Evolutionary conservation across 23 tunicate genomes (phyloP).

Genomic region (Trididemnum clinides): DNA sequence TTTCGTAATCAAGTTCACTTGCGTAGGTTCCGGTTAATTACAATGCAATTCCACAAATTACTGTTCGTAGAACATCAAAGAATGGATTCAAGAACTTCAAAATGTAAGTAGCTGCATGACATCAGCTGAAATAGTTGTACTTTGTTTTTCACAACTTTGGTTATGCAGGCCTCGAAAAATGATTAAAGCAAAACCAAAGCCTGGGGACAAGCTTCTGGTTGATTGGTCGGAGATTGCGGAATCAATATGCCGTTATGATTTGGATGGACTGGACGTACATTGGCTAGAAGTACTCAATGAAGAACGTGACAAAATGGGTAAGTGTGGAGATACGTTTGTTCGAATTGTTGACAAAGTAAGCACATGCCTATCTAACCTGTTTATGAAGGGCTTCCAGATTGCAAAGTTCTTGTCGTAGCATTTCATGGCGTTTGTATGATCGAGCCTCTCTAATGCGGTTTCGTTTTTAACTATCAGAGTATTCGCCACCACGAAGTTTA

Average conservation of each 20-base stretch:
- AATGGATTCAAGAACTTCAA: slow-evolving; percentile 50
- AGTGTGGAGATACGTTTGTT: too few relatives aligned
- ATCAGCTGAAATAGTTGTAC: not conserved
- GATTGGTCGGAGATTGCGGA: slow-evolving; percentile 66
- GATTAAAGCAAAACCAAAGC: slow-evolving; percentile 60
- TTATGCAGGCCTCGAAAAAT: slow-evolving; percentile 77
- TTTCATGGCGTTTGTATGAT: too few relatives aligned
- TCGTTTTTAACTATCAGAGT: too few relatives aligned
- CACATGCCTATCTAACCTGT: too few relatives aligned
- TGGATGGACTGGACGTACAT: slow-evolving; percentile 81
- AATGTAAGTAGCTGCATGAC: slow-evolving; percentile 38
- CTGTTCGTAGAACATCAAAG: slow-evolving; percentile 9
- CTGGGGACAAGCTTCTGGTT: slow-evolving; percentile 57
- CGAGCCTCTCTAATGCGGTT: too few relatives aligned
- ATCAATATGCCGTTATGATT: slow-evolving; percentile 77
- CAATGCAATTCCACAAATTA: slow-evolving; percentile 15
- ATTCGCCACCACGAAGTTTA: too few relatives aligned
- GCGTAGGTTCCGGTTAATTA: slow-evolving; percentile 71
- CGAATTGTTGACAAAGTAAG: too few relatives aligned
- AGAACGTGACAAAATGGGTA: slow-evolving; percentile 59
- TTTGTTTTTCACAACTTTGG: not conserved
- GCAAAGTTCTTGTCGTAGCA: too few relatives aligned
- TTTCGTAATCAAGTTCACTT: too few relatives aligned
- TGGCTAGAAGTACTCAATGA: slow-evolving; percentile 76
- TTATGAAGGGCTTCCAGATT: too few relatives aligned